phyloP scores from a whole-genome alignment of 1,140 invertebrate genomes.

The Bombus polaris region DNA sequence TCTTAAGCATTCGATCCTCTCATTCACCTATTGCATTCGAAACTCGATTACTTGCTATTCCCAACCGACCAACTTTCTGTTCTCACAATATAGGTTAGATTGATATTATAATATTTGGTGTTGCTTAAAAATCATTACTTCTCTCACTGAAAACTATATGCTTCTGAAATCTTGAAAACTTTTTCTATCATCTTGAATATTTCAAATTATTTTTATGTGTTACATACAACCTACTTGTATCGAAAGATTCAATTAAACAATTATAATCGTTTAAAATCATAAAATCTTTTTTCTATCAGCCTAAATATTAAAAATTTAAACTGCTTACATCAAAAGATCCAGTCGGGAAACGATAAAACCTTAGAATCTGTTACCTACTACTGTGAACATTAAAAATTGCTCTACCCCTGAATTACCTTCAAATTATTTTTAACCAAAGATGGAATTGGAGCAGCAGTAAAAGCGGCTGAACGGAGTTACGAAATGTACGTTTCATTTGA shows the following conservation, averaged over 20 bases:
- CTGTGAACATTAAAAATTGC: no score
- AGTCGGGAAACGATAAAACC: neutral
- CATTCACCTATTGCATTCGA: neutral
- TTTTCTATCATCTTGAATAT: neutral
- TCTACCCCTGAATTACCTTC: no score
- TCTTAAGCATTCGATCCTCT: neutral
- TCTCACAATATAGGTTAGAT: neutral
- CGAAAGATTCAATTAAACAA: neutral
- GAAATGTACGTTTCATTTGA: constrained; percentile 16
- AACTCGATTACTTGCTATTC: neutral
- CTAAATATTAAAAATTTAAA: neutral
- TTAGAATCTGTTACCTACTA: neutral
- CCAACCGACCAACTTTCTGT: no score
- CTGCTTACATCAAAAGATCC: no score
- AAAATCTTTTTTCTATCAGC: neutral
- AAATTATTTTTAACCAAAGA: neutral
- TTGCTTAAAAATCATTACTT: neutral
- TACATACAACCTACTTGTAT: neutral
- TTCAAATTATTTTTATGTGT: neutral
- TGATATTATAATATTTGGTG: neutral
- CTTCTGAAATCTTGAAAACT: neutral
- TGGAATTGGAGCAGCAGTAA: neutral
- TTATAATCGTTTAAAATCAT: no score
- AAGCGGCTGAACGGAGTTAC: neutral
- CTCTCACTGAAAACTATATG: neutral